Percentiles rank a stretch among this genome's conserved stretches.
These are phyloP conservation scores for Emydura subglobosa DNA, from an alignment of 2,113 vertebrate species.

Conservation along the genomic window DNA sequence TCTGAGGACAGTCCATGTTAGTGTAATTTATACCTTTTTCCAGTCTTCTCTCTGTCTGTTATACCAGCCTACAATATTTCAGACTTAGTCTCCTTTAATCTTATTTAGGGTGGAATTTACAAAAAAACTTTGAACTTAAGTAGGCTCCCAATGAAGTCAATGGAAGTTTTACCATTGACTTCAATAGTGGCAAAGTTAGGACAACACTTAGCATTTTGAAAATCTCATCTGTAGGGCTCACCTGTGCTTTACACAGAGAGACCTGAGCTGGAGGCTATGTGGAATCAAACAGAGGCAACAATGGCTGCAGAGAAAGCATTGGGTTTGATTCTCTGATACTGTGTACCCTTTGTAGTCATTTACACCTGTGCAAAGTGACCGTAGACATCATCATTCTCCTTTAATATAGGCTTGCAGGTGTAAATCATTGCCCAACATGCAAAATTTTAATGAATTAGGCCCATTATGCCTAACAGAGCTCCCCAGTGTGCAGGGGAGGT, in stretches of 20 bases:
- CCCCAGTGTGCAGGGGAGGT: not conserved
- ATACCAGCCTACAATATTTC: not conserved
- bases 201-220: not conserved
- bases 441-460: not conserved
- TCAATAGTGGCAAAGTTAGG: not conserved
- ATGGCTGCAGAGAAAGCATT: not conserved
- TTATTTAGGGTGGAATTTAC: no score
- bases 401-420: not conserved
- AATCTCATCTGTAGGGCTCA: no score
- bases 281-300: not conserved
- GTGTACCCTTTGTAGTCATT: accelerated
- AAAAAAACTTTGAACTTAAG: no score
- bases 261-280: not conserved
- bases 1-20: not conserved
- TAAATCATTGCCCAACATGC: not conserved
- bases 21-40: not conserved
- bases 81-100: not conserved
- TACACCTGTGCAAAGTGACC: accelerated
- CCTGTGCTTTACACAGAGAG: not conserved
- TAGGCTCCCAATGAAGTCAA: no score
- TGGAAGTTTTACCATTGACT: not conserved
- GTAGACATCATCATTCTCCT: accelerated
- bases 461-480: not conserved
- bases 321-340: not conserved
- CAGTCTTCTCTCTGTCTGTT: accelerated